Base-by-base conservation (phyloP, 92 coral and sea anemone genomes). In the Heliopora coerulea region DNA sequence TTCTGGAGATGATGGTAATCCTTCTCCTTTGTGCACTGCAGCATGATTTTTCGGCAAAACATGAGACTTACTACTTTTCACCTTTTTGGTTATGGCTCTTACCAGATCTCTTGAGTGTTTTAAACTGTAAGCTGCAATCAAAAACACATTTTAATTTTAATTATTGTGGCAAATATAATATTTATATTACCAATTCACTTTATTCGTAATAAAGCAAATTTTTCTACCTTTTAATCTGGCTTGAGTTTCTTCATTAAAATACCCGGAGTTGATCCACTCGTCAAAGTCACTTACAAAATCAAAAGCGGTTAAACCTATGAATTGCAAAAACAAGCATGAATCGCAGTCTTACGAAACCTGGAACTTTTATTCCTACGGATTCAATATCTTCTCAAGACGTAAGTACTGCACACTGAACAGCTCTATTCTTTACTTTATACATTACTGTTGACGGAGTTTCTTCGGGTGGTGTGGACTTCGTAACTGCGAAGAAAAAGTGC, bases 261-360 rank as follows among this genome's bases (percentile, higher is more conserved):
- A 86, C 21, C 96, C 91, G 35, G 96, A 90, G 68, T 88, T 90
- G 49, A 93, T 84, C 98, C 98, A 93, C 81, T 93, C 98, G 44
- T 93, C 98, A 56, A 90, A 93, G 72, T 93, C 96, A 23, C 95
- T 72, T 62, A 93, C 89, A 63, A 93, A 93, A 69, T 93, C 98
- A 65, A 90, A 88, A 13, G 98, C 98, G 2, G 98, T 87, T 63
- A 89, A 63, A 50, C 96, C 96, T 87, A 64, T 8, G 67, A 56
- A 74, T 8, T 17, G 31, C n/a, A 12, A 15, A 24, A 74, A 39
- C 67, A 15, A 46, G 15, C n/a, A 15, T 37, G n/a, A n/a, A n/a
- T n/a, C n/a, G 42, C 42, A 50, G 17, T 17, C 20, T 50, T n/a
- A n/a, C n/a, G n/a, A n/a, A n/a, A n/a, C n/a, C n/a, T n/a, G n/a